Evolutionary conservation across 2,888 invertebrate species (phyloP), one percentile per base, ranked within the genome.

Genomic region (Pherbina coryleti): DNA sequence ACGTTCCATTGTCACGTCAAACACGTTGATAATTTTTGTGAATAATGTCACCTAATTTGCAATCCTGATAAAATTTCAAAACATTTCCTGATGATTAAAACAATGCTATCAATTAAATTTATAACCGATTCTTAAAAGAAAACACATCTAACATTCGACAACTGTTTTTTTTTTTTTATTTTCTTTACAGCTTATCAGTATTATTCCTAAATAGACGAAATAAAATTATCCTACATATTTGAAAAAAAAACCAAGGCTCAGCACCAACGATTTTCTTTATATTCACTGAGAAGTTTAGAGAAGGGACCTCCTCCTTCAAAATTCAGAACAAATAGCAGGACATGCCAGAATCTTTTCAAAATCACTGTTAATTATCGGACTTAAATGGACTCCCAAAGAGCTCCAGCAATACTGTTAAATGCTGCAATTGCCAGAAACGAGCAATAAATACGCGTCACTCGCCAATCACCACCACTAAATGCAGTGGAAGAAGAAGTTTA

Each of bases 401-500:
- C 79, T 66, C 76, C 79, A 19, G 79, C 78, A 79, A 78, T 55
- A 60, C 11, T 70, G 76, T 81, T 83, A 79, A 78, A 74, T 80
- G 77, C 79, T 79, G 67, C 67, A 67, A 49, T 75, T 67, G 75
- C 66, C 34, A 66, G 80, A 81, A 80, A 84, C 82, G 82, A 81
- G 84, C 84, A 82, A 83, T 82, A 82, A 82, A 82, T 84, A 84
- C 83, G 84, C 82, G 82, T 83, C 80, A 81, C 79, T 75, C 82
- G 81, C 82, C 82, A 79, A 84, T 44, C 44, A 44, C 83, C 78
- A 89, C 88, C 88, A 89, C 89, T 88, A 88, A 89, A 95, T 94
- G 95, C 95, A 95, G 94, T 94, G 94, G 94, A 93, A 94, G 92
- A 93, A 94, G 92, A 94, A 94, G 93, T 93, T 94, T 91, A 93